phyloP scores from a whole-genome alignment of 2,797 vertebrate genomes.

The Lates japonicus region DNA sequence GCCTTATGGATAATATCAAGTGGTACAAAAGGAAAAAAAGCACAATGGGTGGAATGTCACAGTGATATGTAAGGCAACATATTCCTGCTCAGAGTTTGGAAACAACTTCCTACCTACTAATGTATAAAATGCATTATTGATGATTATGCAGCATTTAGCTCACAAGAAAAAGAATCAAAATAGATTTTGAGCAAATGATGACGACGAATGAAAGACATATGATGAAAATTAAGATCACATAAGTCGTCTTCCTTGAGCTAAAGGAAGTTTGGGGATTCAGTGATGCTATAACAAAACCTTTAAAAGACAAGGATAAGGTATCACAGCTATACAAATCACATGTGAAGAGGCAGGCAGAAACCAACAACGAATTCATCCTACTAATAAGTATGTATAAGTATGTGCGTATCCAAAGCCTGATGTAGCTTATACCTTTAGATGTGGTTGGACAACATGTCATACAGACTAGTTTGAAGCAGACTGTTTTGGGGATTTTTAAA shows the following conservation, averaged over 20 bases:
- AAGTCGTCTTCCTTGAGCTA: neutral
- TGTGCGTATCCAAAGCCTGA: too few relatives aligned
- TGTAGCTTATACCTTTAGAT: too few relatives aligned
- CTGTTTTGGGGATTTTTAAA: too few relatives aligned
- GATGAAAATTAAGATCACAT: neutral
- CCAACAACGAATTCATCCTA: too few relatives aligned
- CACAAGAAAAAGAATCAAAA: neutral
- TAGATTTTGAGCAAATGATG: neutral
- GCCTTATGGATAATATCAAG: slow-evolving; percentile 24
- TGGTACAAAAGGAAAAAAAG: slow-evolving; percentile 2
- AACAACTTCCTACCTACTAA: slow-evolving; percentile 9
- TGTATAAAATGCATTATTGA: neutral
- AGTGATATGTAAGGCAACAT: slow-evolving; percentile 47
- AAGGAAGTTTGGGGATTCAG: slow-evolving; percentile 2
- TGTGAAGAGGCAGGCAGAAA: too few relatives aligned
- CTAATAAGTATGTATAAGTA: too few relatives aligned
- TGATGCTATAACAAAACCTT: neutral
- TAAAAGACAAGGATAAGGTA: neutral
- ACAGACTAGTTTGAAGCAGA: too few relatives aligned
- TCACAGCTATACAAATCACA: too few relatives aligned
- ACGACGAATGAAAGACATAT: too few relatives aligned
- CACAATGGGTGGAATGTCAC: slow-evolving; percentile 16
- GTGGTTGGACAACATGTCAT: too few relatives aligned
- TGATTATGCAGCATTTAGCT: slow-evolving; percentile 5
- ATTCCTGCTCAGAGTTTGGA: neutral